These are phyloP conservation scores for Remorina albescens DNA, from an alignment of 2,797 vertebrate species.

Conservation along the genomic window DNA sequence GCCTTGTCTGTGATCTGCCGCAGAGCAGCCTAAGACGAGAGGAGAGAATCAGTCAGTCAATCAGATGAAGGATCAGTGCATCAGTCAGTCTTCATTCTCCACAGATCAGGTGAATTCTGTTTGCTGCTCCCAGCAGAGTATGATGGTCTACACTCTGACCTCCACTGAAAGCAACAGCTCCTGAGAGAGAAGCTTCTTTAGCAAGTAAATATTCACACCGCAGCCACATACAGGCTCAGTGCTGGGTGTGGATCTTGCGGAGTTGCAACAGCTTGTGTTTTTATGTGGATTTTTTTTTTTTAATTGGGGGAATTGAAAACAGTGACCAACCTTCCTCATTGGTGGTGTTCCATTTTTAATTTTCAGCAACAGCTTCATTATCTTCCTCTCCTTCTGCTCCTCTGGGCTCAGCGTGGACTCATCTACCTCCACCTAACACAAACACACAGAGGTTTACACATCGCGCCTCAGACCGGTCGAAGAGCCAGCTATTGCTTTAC, in stretches of 20 bases:
- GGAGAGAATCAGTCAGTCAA: not conserved
- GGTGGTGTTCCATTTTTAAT: slow-evolving; percentile 99
- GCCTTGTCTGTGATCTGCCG: slow-evolving; percentile 99
- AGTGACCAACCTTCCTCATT: slow-evolving; percentile 91
- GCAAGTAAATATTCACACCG: slow-evolving; percentile 59
- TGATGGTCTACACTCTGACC: slow-evolving; percentile 12
- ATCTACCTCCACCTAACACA: slow-evolving; percentile 94
- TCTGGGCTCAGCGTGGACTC: slow-evolving; percentile 98
- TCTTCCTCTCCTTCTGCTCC: slow-evolving; percentile 99
- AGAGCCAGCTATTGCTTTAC: not conserved
- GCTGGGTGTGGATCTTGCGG: slow-evolving; percentile 63
- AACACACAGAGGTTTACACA: not conserved
- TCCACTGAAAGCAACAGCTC: slow-evolving; percentile 49
- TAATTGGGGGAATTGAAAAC: not conserved
- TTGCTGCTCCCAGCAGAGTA: slow-evolving; percentile 41
- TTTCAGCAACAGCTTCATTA: slow-evolving; percentile 98
- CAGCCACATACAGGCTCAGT: slow-evolving; percentile 51
- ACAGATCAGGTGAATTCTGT: slow-evolving; percentile 1
- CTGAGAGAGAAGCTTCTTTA: slow-evolving; percentile 28
- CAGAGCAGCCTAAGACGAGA: slow-evolving; percentile 89
- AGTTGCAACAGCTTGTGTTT: not conserved
- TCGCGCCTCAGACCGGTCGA: not conserved
- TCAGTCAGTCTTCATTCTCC: not conserved
- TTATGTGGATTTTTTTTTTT: no score
- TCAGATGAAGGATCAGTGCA: not conserved